phyloP scores from a whole-genome alignment of 1,140 invertebrate species.

The Ceratina australensis region DNA sequence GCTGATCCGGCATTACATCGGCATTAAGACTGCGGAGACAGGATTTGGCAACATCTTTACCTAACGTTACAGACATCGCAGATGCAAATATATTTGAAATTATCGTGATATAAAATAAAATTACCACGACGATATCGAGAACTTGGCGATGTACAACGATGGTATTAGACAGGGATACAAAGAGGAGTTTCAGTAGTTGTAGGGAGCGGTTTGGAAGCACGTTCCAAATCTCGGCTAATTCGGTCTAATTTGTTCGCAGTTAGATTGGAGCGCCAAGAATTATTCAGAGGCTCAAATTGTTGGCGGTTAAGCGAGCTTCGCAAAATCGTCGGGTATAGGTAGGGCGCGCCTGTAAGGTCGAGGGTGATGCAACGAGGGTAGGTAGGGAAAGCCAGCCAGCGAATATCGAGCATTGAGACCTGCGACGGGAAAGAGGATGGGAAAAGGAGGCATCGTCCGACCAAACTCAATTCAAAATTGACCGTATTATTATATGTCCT shows the following conservation, averaged over 20 bases:
- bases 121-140: too few species aligned
- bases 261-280: conserved; percentile 77
- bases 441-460: conserved; percentile 55
- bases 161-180: too few species aligned
- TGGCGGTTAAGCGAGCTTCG: conserved; percentile 74
- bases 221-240: conserved; percentile 75
- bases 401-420: conserved; percentile 43
- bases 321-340: conserved; percentile 64
- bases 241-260: conserved; percentile 78
- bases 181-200: not conserved
- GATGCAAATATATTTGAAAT: conserved; percentile 20
- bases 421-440: conserved; percentile 11
- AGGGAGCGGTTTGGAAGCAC: conserved; percentile 60
- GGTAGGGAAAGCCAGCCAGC: not conserved
- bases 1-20: not conserved
- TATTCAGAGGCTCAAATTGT: conserved; percentile 77
- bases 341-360: conserved; percentile 43
- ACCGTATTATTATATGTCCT: conserved; percentile 75
- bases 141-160: too few species aligned
- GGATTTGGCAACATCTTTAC: conserved; percentile 17
- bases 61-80: not conserved
- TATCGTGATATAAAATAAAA: not conserved
- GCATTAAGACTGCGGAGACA: conserved; percentile 3
- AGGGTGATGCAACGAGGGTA: conserved; percentile 42
- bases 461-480: conserved; percentile 74